Evolutionary conservation across 1,140 invertebrate species (phyloP), one percentile per base, ranked within the genome.

Genomic region (Drosophila athabasca): DNA sequence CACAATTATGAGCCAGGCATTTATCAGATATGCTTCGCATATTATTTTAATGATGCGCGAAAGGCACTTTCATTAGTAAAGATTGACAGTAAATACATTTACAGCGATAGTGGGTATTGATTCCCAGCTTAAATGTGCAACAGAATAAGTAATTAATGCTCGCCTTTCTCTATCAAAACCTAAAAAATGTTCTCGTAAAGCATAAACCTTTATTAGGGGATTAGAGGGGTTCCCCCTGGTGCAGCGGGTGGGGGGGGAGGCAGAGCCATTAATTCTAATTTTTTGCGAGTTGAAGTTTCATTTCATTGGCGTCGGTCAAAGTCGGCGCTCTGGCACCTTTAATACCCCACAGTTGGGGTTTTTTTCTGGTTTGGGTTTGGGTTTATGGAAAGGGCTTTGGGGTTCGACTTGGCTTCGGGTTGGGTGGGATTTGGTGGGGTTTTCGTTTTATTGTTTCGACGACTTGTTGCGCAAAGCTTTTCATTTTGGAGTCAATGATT

Each of bases 401-500:
- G 17, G n/a, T n/a, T n/a, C n/a, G n/a, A n/a, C n/a, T 19, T 19
- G 17, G 17, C n/a, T n/a, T n/a, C n/a, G 17, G 17, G 0, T 19
- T 19, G 17, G 17, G 17, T 19, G 17, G 1, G 17, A 19, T 9
- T 5, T n/a, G 52, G 50, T 19, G 43, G 35, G 45, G 4, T 60
- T 50, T 75, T 19, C 1, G 17, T 19, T 83, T 87, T 85, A 85
- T 85, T 85, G 82, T 85, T 85, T 87, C 75, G 52, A 78, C 74
- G 83, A 85, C 82, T 87, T 85, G 82, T 85, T 85, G 82, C 82
- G 75, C 82, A 78, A 66, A 82, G 82, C 83, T 85, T 87, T 85
- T 88, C 83, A 82, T 88, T 85, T 85, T 77, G 57, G 74, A 68
- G 78, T 69, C 78, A 79, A 85, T 85, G 82, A 85, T 85, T 85